These are phyloP conservation scores for Tenthredo amoena DNA, from an alignment of 2,888 invertebrate species.

Conservation along the genomic window DNA sequence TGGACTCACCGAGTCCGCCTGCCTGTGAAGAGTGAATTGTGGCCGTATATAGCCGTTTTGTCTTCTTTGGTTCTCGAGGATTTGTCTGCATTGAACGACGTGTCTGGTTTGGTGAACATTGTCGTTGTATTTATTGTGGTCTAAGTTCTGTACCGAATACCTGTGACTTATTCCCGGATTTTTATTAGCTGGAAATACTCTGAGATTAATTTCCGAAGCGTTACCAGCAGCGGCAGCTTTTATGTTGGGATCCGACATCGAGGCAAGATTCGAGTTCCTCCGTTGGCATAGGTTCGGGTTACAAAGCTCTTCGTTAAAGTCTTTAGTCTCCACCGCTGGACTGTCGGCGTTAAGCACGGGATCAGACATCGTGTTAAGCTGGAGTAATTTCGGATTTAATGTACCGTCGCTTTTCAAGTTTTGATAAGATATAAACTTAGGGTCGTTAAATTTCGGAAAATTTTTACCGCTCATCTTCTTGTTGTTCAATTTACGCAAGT, in stretches of 20 bases:
- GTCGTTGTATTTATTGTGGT: constrained; percentile 61
- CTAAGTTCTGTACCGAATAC: constrained; percentile 68
- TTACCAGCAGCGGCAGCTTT: constrained; percentile 62
- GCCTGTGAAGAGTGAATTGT: constrained; percentile 28
- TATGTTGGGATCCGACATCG: constrained; percentile 73
- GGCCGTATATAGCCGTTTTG: constrained; percentile 55
- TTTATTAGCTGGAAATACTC: constrained; percentile 55
- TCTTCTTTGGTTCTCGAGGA: constrained; percentile 63
- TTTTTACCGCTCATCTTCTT: constrained; percentile 61
- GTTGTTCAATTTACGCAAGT: constrained; percentile 70
- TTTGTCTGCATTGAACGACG: constrained; percentile 60
- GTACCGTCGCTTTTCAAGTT: constrained; percentile 68
- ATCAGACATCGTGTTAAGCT: constrained; percentile 72
- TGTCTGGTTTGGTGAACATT: constrained; percentile 59
- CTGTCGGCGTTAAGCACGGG: constrained; percentile 66
- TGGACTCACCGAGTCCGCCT: constrained; percentile 56
- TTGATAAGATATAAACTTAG: constrained; percentile 73
- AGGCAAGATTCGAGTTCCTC: constrained; percentile 68
- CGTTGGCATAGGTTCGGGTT: constrained; percentile 57
- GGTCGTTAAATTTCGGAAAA: constrained; percentile 64
- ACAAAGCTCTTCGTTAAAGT: constrained; percentile 51
- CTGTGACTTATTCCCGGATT: constrained; percentile 57
- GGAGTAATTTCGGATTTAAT: constrained; percentile 62
- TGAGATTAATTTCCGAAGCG: constrained; percentile 57
- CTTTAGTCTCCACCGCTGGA: constrained; percentile 58